These are phyloP conservation scores for Trissolcus basalis DNA, from an alignment of 1,140 invertebrate species.

Conservation along the genomic window DNA sequence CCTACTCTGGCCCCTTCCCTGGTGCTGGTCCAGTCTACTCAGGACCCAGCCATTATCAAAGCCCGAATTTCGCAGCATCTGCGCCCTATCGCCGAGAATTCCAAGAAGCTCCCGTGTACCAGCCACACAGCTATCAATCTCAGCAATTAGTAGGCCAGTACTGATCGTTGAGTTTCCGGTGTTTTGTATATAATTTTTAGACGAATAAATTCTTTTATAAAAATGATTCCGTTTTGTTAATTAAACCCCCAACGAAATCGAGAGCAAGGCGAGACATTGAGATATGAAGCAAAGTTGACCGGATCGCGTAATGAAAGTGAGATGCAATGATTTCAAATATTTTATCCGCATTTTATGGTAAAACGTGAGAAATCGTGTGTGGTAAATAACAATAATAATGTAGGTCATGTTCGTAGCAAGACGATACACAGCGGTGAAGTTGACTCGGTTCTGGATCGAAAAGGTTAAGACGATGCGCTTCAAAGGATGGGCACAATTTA, in stretches of 20 bases:
- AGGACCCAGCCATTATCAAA: conserved; percentile 46
- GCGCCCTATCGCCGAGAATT: conserved; percentile 49
- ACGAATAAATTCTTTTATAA: conserved; percentile 74
- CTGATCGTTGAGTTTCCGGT: conserved; percentile 46
- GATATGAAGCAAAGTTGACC: conserved; percentile 11
- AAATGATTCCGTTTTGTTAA: conserved; percentile 20
- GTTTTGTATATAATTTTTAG: conserved; percentile 73
- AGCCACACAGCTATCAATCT: conserved; percentile 70
- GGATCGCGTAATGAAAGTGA: conserved; percentile 13
- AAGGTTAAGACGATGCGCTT: conserved; percentile 48
- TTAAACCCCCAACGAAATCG: not conserved
- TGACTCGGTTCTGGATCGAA: conserved; percentile 46
- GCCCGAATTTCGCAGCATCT: conserved; percentile 44
- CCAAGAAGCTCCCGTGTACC: conserved; percentile 61
- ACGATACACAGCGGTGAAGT: conserved; percentile 38
- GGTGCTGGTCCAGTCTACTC: conserved; percentile 51
- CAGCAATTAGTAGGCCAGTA: conserved; percentile 64
- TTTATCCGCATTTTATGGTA: conserved; percentile 37
- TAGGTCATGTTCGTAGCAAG: conserved; percentile 46
- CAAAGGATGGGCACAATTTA: conserved; percentile 52
- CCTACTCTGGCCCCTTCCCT: conserved; percentile 66
- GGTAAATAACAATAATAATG: conserved; percentile 49
- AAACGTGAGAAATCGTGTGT: conserved; percentile 45
- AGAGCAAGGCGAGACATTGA: no score
- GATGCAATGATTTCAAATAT: conserved; percentile 32